phyloP scores from a whole-genome alignment of 2,797 vertebrate species.

The Lerista edwardsae region DNA sequence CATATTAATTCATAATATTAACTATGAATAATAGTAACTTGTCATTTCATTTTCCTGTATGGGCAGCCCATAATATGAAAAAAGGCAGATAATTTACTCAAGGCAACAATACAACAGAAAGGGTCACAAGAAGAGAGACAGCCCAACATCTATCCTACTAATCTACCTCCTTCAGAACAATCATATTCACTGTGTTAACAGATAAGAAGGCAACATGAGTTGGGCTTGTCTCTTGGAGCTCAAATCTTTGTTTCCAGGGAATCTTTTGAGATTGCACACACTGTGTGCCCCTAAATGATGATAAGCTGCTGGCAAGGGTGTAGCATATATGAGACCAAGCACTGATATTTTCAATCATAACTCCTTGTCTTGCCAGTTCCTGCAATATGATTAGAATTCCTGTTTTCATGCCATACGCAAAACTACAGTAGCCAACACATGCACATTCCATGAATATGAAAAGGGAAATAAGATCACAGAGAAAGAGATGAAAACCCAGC shows the following conservation, averaged over 20 bases:
- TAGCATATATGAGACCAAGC: neutral
- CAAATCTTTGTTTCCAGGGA: neutral
- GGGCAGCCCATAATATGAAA: neutral
- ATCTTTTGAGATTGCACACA: neutral
- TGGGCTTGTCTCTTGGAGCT: slow-evolving; percentile 1
- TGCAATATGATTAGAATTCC: slow-evolving; percentile 46
- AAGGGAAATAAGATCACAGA: neutral
- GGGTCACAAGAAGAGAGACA: neutral
- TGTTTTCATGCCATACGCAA: slow-evolving; percentile 1
- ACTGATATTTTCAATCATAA: slow-evolving; percentile 27
- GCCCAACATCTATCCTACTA: neutral
- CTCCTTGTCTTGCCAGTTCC: slow-evolving; percentile 25
- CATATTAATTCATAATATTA: neutral
- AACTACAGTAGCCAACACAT: neutral
- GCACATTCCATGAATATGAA: neutral
- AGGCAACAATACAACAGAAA: slow-evolving; percentile 12
- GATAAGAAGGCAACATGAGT: slow-evolving; percentile 1
- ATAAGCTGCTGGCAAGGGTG: slow-evolving; percentile 4
- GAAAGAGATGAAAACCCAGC: neutral
- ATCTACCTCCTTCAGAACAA: slow-evolving; percentile 14
- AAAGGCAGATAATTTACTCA: neutral
- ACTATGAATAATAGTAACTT: neutral
- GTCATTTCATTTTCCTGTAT: neutral
- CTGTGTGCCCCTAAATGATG: neutral
- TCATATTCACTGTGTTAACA: slow-evolving; percentile 10